These are phyloP conservation scores for Chascanopsetta lugubris DNA, from an alignment of 2,113 vertebrate genomes.

Conservation along the genomic window DNA sequence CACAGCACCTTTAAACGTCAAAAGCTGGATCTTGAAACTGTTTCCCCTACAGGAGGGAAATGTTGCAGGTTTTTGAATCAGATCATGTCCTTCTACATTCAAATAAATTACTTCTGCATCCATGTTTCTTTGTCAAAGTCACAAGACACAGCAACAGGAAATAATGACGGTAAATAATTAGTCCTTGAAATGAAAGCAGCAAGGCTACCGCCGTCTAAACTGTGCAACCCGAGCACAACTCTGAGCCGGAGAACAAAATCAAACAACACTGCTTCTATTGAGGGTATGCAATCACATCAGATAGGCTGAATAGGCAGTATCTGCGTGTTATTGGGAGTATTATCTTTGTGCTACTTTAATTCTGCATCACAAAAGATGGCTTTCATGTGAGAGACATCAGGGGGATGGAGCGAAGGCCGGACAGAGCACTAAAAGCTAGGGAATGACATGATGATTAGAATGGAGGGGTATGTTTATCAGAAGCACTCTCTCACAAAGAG, in stretches of 20 bases:
- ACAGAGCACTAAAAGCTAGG: slow-evolving; percentile 77
- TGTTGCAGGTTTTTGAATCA: slow-evolving; percentile 22
- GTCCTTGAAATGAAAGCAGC: slow-evolving; percentile 55
- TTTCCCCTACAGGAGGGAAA: neutral
- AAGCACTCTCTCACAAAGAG: slow-evolving; percentile 74
- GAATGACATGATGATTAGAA: slow-evolving; percentile 80
- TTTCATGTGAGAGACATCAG: slow-evolving; percentile 77
- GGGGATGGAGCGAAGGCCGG: slow-evolving; percentile 72
- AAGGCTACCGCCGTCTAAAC: slow-evolving; percentile 52
- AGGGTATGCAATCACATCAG: slow-evolving; percentile 67
- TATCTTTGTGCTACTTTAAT: slow-evolving; percentile 76
- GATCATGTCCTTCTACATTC: slow-evolving; percentile 23
- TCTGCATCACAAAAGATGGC: slow-evolving; percentile 76
- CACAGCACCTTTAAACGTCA: no score
- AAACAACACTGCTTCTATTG: slow-evolving; percentile 62
- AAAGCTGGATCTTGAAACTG: neutral
- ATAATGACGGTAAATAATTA: slow-evolving; percentile 65
- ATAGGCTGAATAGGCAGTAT: slow-evolving; percentile 65
- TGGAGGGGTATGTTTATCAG: slow-evolving; percentile 77
- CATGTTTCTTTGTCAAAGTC: slow-evolving; percentile 28
- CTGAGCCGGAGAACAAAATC: slow-evolving; percentile 49
- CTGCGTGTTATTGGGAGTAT: slow-evolving; percentile 70
- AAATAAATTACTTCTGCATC: slow-evolving; percentile 28
- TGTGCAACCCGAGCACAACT: slow-evolving; percentile 30
- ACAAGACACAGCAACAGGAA: slow-evolving; percentile 40